Evolutionary conservation across 2,888 invertebrate genomes (phyloP).

Genomic region (Argyra leucocephala): DNA sequence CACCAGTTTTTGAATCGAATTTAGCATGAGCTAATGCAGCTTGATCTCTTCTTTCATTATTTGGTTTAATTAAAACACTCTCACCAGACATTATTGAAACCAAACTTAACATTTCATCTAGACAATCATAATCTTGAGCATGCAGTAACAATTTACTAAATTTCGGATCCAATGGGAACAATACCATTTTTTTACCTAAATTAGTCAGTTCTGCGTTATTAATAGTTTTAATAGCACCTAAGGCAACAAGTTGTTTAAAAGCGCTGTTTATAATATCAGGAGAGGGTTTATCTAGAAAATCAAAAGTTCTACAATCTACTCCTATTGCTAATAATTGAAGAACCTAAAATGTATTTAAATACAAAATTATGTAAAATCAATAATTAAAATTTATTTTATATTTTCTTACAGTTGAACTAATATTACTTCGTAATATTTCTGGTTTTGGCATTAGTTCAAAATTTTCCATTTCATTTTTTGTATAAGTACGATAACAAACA

Average conservation of each 20-base stretch:
- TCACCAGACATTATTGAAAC: slow-evolving; percentile 84
- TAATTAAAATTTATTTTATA: background rate
- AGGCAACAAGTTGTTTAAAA: slow-evolving; percentile 52
- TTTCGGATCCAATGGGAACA: slow-evolving; percentile 86
- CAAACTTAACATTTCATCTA: slow-evolving; percentile 73
- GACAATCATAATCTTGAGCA: slow-evolving; percentile 65
- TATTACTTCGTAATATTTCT: slow-evolving; percentile 71
- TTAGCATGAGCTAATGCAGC: slow-evolving; percentile 63
- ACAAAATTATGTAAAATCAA: background rate
- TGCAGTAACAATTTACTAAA: slow-evolving; percentile 72
- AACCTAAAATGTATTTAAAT: slow-evolving; percentile 51
- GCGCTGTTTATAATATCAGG: slow-evolving; percentile 59
- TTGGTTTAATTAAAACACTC: slow-evolving; percentile 61
- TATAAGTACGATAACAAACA: slow-evolving; percentile 78
- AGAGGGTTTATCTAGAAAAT: slow-evolving; percentile 83
- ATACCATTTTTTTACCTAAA: slow-evolving; percentile 74
- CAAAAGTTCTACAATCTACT: slow-evolving; percentile 71
- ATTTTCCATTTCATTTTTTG: slow-evolving; percentile 62
- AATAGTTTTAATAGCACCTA: slow-evolving; percentile 59
- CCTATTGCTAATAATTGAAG: slow-evolving; percentile 78
- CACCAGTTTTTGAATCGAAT: slow-evolving; percentile 78
- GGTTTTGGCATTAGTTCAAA: slow-evolving; percentile 68
- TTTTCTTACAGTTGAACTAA: slow-evolving; percentile 36
- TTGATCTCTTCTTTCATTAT: slow-evolving; percentile 61
- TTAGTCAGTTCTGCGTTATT: slow-evolving; percentile 59